A percentile compares a stretch with the other conserved stretches of the same genome.
phyloP scores from a whole-genome alignment of 1,140 invertebrate genomes.

The Papilio helenus region DNA sequence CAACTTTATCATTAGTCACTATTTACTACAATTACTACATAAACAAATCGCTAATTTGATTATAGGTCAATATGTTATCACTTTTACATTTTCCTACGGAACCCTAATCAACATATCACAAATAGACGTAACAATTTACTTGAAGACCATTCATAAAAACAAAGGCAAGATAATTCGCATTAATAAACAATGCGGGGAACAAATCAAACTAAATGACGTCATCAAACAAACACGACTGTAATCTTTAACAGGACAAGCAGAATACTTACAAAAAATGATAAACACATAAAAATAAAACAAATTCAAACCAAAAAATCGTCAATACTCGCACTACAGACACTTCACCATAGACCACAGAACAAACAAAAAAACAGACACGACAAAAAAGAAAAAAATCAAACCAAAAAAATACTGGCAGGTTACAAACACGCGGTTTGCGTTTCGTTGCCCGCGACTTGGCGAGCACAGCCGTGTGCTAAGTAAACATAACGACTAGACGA shows the following conservation, averaged over 20 bases:
- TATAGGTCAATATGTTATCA: too few species aligned
- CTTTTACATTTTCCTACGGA: not conserved
- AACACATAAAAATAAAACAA: not conserved
- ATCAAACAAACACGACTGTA: not conserved
- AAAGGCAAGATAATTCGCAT: conserved; percentile 3
- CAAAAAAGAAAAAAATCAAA: not conserved
- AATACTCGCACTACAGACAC: not conserved
- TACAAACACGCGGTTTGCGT: not conserved
- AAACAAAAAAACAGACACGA: conserved; percentile 3
- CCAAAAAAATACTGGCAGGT: not conserved
- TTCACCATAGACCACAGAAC: not conserved
- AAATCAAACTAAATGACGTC: conserved; percentile 16
- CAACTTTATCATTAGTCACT: too few species aligned
- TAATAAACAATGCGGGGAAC: conserved; percentile 13
- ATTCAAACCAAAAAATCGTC: not conserved
- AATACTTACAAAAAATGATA: not conserved
- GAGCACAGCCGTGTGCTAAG: conserved; percentile 24
- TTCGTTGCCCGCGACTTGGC: not conserved
- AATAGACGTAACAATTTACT: conserved; percentile 1
- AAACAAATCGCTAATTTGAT: too few species aligned
- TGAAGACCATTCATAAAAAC: not conserved
- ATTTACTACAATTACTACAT: too few species aligned
- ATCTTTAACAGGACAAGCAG: not conserved
- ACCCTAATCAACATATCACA: not conserved
- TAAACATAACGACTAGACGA: conserved; percentile 32